Conservation (phyloP, 2,113 vertebrate genomes). For the Myanophis thanlyinensis region DNA sequence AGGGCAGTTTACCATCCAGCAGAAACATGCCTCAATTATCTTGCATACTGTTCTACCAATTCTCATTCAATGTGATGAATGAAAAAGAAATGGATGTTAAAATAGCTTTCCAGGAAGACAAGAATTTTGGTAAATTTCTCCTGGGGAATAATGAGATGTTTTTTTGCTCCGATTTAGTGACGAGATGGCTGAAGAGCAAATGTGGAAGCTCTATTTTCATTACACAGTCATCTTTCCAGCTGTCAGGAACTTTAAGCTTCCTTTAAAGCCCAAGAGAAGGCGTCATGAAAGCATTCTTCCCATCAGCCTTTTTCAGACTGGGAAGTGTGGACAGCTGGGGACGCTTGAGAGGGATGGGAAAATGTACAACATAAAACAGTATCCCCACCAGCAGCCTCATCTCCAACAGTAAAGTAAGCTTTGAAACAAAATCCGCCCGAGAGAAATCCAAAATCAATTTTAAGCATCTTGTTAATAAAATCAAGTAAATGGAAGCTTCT, state of each 20-base stretch:
- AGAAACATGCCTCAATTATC: neutral
- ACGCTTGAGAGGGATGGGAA: neutral
- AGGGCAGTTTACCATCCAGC: neutral
- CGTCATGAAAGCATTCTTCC: neutral
- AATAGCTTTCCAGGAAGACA: neutral
- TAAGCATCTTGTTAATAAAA: neutral
- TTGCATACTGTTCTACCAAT: neutral
- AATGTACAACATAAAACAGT: neutral
- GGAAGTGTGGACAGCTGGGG: neutral
- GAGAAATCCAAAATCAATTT: neutral
- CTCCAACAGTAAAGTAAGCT: neutral
- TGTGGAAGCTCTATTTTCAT: neutral
- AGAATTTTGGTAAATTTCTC: neutral
- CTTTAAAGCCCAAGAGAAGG: neutral
- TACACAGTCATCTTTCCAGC: neutral
- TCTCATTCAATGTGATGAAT: neutral
- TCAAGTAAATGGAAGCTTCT: neutral
- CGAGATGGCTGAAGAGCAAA: neutral
- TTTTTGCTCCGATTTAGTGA: neutral
- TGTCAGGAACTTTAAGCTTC: neutral
- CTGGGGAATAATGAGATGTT: neutral
- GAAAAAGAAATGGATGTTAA: neutral
- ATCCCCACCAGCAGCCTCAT: neutral
- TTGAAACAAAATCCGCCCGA: neutral
- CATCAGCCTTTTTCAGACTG: neutral